Conservation (phyloP, 1,140 invertebrate genomes). For the Oncopodura yosiiana region DNA sequence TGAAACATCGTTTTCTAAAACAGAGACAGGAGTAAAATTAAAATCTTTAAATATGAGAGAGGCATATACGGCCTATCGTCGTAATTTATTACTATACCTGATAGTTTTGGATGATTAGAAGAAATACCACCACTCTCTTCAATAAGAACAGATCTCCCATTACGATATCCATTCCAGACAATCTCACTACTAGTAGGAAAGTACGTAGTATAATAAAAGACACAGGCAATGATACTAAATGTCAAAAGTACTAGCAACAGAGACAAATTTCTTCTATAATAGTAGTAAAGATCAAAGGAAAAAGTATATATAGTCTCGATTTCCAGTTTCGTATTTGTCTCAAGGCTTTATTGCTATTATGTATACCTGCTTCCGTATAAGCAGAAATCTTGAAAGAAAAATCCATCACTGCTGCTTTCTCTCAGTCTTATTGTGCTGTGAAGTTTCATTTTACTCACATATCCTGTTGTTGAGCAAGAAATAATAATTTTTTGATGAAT, state of each 20-base stretch:
- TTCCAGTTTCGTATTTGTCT: too few species aligned
- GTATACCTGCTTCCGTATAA: too few species aligned
- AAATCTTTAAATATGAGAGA: background rate
- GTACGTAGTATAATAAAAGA: slow-evolving; percentile 6
- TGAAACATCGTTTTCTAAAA: background rate
- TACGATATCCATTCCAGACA: background rate
- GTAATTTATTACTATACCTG: background rate
- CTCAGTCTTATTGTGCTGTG: too few species aligned
- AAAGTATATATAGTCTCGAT: too few species aligned
- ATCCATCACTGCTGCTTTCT: too few species aligned
- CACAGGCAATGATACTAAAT: slow-evolving; percentile 3
- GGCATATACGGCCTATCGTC: background rate
- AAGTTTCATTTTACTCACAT: too few species aligned
- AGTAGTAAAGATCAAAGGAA: too few species aligned
- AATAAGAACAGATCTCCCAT: background rate
- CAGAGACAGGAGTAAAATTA: background rate
- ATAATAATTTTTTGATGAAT: too few species aligned
- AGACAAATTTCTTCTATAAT: slow-evolving; percentile 1
- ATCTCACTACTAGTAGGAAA: slow-evolving; percentile 3
- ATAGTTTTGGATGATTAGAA: background rate
- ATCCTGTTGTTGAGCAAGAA: too few species aligned
- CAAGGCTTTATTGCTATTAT: too few species aligned
- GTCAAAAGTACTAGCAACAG: background rate
- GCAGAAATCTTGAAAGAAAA: too few species aligned
- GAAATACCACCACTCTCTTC: background rate